Evolutionary conservation across 2,797 vertebrate genomes (phyloP).

Genomic region (Tenualosa thibaudeaui): DNA sequence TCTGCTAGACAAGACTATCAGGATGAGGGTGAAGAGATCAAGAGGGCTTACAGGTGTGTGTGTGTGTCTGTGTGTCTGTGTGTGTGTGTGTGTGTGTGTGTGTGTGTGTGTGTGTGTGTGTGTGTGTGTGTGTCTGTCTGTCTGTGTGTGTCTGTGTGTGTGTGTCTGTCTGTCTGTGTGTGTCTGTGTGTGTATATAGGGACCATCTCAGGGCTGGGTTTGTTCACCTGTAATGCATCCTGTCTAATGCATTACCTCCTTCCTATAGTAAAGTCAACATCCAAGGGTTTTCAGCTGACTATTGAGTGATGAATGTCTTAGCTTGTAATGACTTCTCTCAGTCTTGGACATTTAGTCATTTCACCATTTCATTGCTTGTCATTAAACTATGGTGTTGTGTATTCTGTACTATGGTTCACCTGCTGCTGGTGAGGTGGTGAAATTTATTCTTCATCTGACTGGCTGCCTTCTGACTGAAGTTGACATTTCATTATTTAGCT

Average conservation of each 20-base stretch:
- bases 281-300: not conserved
- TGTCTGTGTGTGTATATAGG: not conserved
- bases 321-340: not conserved
- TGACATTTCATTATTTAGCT: not conserved
- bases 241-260: not conserved
- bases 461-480: not conserved
- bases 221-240: not conserved
- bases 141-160: not conserved
- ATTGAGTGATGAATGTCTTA: too few relatives aligned
- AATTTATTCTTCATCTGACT: not conserved
- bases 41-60: slow-evolving; percentile 87
- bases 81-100: slow-evolving; percentile 6
- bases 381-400: not conserved
- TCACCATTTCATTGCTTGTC: not conserved
- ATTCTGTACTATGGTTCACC: not conserved
- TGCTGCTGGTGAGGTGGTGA: not conserved
- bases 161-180: not conserved
- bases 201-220: too few relatives aligned
- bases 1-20: slow-evolving; percentile 78
- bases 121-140: not conserved
- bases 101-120: not conserved
- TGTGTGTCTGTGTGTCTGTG: not conserved
- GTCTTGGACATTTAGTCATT: not conserved
- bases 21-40: slow-evolving; percentile 87
- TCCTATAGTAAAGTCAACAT: not conserved